A percentile compares a stretch with the other conserved stretches of the same genome.
These are phyloP conservation scores for Aphrocallistes beatrix DNA, from an alignment of 37 sponge, comb jelly and placozoan species.

Conservation along the genomic window DNA sequence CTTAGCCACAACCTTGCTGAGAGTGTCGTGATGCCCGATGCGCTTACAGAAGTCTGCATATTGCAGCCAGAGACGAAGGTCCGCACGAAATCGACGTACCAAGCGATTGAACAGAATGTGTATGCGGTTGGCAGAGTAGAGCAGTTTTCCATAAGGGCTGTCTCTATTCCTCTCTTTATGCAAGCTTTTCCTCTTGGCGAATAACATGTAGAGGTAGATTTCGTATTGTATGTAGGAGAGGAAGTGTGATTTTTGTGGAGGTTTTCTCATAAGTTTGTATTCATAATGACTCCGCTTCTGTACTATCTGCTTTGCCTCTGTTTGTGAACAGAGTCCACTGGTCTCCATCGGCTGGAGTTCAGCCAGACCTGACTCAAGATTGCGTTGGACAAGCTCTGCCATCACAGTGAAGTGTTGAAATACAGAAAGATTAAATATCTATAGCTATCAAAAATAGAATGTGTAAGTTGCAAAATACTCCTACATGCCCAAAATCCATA, in stretches of 20 bases:
- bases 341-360: constrained; percentile 6
- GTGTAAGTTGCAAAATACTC: no score
- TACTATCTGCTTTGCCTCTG: background rate
- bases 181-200: background rate
- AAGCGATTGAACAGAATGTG: background rate
- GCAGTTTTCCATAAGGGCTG: background rate
- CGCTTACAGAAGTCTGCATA: constrained; percentile 10
- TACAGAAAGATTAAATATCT: no score
- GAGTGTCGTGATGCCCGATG: background rate
- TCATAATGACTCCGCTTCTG: background rate
- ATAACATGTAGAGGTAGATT: constrained; percentile 2
- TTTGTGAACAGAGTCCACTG: background rate
- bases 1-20: background rate
- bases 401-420: no score
- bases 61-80: background rate
- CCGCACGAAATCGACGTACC: background rate
- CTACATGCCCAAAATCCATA: no score
- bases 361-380: background rate
- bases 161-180: background rate
- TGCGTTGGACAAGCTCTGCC: constrained; percentile 4
- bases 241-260: background rate
- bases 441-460: no score
- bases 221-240: constrained; percentile 5
- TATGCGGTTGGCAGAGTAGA: background rate
- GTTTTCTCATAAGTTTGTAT: background rate